Percentiles rank a stretch among this genome's conserved stretches.
Conservation (phyloP, 2,113 vertebrate genomes). For the Zapornia atra region DNA sequence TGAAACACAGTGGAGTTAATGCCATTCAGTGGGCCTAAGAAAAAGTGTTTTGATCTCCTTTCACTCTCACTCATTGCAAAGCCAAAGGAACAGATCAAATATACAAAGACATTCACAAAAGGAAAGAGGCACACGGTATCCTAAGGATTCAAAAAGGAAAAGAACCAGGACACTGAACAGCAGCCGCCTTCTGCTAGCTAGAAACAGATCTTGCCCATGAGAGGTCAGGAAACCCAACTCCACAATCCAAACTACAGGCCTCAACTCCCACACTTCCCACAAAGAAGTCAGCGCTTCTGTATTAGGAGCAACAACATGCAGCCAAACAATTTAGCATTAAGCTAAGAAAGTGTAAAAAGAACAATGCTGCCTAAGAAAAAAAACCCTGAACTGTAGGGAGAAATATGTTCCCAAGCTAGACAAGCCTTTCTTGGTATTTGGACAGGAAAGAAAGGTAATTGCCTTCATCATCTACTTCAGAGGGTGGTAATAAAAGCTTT, state of each 20-base stretch:
- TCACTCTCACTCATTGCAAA: neutral
- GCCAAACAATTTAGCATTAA: neutral
- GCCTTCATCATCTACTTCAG: neutral
- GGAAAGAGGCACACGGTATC: neutral
- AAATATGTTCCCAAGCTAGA: neutral
- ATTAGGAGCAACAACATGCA: neutral
- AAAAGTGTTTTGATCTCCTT: neutral
- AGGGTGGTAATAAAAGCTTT: neutral
- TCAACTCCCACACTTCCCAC: neutral
- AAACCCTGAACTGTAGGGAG: neutral
- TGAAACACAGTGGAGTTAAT: neutral
- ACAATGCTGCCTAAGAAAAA: neutral
- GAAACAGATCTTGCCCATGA: neutral
- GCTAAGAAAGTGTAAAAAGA: neutral
- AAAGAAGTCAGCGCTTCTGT: neutral
- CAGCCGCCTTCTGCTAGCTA: neutral
- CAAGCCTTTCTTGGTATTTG: neutral
- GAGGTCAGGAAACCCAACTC: neutral
- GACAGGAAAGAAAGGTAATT: neutral
- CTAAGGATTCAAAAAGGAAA: neutral
- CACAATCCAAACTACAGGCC: neutral
- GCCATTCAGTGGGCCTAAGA: fast-evolving
- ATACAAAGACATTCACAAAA: neutral
- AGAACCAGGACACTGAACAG: neutral
- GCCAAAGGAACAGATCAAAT: neutral